Evolutionary conservation across 2,113 vertebrate genomes (phyloP).

Genomic region (Neotragus pygmaeus): DNA sequence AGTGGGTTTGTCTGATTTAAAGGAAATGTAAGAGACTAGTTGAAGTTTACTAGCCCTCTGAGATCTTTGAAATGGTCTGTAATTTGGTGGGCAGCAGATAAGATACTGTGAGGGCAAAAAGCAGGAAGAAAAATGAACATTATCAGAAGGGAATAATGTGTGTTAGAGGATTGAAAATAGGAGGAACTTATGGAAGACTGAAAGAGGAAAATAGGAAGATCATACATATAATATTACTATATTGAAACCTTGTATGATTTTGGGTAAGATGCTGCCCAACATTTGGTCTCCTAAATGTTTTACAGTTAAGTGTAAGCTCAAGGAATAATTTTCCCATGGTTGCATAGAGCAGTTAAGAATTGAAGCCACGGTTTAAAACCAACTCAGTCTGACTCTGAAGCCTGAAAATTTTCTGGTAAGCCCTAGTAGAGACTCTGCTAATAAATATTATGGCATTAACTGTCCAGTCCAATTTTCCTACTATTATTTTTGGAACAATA

Average conservation of each 20-base stretch:
- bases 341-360: background rate
- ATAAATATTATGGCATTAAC: background rate
- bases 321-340: conserved; percentile 4
- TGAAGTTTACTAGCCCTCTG: background rate
- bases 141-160: background rate
- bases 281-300: background rate
- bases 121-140: background rate
- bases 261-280: background rate
- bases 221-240: background rate
- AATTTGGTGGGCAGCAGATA: conserved; percentile 3
- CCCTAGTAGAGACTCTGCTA: background rate
- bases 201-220: background rate
- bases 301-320: conserved; percentile 5
- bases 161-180: background rate
- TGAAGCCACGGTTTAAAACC: conserved; percentile 33
- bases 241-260: background rate
- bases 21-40: background rate
- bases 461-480: background rate
- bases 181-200: background rate
- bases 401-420: background rate
- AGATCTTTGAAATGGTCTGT: conserved; percentile 25
- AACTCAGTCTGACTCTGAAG: background rate
- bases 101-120: background rate
- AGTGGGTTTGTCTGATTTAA: background rate
- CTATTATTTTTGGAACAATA: background rate